Evolutionary conservation across 2,113 vertebrate genomes (phyloP), one percentile per base, ranked within the genome.

Genomic region (Rhinogobius similis): DNA sequence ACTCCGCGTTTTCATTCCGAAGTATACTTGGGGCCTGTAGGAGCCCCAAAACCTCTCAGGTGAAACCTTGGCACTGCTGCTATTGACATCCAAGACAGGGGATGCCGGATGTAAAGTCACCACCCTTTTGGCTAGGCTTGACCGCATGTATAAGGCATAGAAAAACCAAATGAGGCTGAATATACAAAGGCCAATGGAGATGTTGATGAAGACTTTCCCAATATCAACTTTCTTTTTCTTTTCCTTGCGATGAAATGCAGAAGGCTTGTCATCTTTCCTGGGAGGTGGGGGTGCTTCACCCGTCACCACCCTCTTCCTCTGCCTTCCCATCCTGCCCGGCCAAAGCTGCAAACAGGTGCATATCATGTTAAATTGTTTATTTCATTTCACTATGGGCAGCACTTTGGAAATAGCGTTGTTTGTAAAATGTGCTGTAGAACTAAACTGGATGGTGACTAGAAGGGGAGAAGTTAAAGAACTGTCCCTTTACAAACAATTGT

Each of bases 1-100:
- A 86, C 95, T 98, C 78, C 97, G 94, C 1, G 96, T 96, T 91
- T 98, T 98, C 97, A 99, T 98, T 41, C 97, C 97, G 46, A 99
- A 96, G 83, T 97, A 98, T 12, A 98, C 93, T 68, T 98, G 95
- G 0, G 97, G 97, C 21, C 97, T 93, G 84, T 98, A 98, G 1
- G 96, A 94, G 64, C 97, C 97, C 97, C 97, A 98, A 81, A 96
- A 98, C 68, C 91, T 92, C 5, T 84, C 82, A 0, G 96, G 93
- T 0, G 95, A 87, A 23, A 93, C 93, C 1, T 82, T 68, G 0
- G 95, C 86, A n/a, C 89, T 90, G 69, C 91, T 94, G 76, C 94
- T 93, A 39, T 94, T 92, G 10, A 89, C 76, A 3, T 92, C 82
- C 0, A 96, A 83, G 38, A 93, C 91, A 1, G 74, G 83, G 2